phyloP scores from a whole-genome alignment of 2,888 invertebrate species.

The Rotaria sp. region DNA sequence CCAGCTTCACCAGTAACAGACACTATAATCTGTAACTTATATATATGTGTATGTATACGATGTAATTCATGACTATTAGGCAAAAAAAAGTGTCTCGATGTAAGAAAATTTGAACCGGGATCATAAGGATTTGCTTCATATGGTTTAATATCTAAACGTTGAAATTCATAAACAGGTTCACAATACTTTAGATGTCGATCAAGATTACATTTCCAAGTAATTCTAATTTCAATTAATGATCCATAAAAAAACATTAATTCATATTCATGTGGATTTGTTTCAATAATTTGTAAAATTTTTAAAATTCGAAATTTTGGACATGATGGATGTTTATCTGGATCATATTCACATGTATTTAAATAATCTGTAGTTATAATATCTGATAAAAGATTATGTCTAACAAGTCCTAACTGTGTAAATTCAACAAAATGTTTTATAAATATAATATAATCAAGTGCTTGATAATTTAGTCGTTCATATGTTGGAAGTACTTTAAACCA shows the following conservation, averaged over 20 bases:
- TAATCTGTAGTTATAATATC: background rate
- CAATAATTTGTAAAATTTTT: conserved; percentile 10
- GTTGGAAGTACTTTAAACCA: background rate
- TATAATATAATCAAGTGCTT: background rate
- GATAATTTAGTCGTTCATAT: background rate
- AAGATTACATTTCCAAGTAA: conserved; percentile 23
- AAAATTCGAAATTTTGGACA: background rate
- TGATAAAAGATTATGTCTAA: background rate
- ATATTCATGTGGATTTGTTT: background rate
- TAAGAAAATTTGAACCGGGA: background rate
- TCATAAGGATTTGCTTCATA: background rate
- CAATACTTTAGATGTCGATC: background rate
- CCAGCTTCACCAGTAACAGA: conserved; percentile 8
- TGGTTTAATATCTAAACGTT: background rate
- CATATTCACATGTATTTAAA: conserved; percentile 2
- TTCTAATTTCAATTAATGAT: conserved; percentile 8
- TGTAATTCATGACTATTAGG: background rate
- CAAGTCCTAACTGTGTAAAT: background rate
- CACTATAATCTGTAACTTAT: background rate
- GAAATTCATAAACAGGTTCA: background rate
- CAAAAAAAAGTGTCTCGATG: background rate
- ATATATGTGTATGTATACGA: background rate
- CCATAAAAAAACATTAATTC: background rate
- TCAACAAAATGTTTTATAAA: conserved; percentile 29
- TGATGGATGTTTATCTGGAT: background rate